A percentile compares a stretch with the other conserved stretches of the same genome.
These are phyloP conservation scores for Lasioglossum oenotherae DNA, from an alignment of 2,888 invertebrate species.

Conservation along the genomic window DNA sequence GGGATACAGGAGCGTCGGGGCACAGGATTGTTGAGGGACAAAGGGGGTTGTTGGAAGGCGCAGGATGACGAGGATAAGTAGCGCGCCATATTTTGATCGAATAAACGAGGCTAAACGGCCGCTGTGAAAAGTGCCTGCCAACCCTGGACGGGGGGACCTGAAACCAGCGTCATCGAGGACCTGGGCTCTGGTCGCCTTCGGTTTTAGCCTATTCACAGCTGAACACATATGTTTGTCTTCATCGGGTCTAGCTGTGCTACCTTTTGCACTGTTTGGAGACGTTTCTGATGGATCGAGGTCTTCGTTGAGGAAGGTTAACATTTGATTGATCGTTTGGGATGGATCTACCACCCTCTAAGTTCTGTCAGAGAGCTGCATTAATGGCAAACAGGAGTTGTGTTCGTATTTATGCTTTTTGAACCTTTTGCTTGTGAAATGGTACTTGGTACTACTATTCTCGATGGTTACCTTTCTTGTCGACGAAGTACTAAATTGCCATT, in stretches of 20 bases:
- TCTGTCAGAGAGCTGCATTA: not conserved
- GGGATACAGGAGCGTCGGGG: conserved; percentile 66
- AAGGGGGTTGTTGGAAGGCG: conserved; percentile 61
- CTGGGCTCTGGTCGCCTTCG: not conserved
- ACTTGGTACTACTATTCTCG: not conserved
- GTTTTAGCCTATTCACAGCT: not conserved
- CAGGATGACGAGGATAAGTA: conserved; percentile 69
- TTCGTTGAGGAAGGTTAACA: not conserved
- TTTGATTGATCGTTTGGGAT: not conserved
- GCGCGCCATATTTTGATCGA: conserved; percentile 80
- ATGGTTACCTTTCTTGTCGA: not conserved
- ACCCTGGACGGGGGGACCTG: not conserved
- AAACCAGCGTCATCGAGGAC: not conserved
- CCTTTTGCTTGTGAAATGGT: not conserved
- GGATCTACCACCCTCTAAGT: not conserved
- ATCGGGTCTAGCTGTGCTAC: not conserved
- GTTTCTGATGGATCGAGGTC: not conserved
- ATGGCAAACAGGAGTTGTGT: not conserved
- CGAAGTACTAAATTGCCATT: not conserved
- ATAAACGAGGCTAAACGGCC: conserved; percentile 75
- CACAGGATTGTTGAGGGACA: conserved; percentile 57
- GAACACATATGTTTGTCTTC: not conserved
- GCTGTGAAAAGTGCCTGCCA: conserved; percentile 49
- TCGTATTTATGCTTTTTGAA: not conserved
- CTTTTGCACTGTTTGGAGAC: not conserved